These are phyloP conservation scores for Monochamus saltuarius DNA, from an alignment of 1,140 invertebrate genomes.

Conservation along the genomic window DNA sequence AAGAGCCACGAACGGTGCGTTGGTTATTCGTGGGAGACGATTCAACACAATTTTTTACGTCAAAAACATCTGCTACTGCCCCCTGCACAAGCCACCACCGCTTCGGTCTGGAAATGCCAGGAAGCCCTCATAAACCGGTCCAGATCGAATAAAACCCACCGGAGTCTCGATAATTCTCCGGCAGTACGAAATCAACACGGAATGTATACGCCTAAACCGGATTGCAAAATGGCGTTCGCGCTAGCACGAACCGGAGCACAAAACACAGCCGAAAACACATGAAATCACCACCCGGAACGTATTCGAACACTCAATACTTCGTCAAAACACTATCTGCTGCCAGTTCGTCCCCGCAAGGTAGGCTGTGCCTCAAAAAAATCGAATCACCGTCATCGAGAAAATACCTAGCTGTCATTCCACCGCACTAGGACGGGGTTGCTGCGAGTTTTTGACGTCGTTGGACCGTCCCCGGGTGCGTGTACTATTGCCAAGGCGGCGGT, in stretches of 20 bases:
- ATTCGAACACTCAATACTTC: not conserved
- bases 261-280: slow-evolving; percentile 7
- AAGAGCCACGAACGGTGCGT: too few species aligned
- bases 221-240: slow-evolving; percentile 34
- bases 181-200: not conserved
- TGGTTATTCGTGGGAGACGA: too few species aligned
- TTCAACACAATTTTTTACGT: too few species aligned
- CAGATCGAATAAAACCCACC: too few species aligned
- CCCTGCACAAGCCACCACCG: too few species aligned
- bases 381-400: not conserved
- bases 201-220: slow-evolving; percentile 35
- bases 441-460: not conserved
- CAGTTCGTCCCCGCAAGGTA: not conserved
- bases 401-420: slow-evolving; percentile 7
- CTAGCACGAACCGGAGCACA: slow-evolving; percentile 8
- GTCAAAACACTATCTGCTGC: too few species aligned
- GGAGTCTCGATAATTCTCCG: not conserved
- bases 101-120: too few species aligned
- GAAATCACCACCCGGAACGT: slow-evolving; percentile 3
- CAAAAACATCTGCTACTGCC: too few species aligned
- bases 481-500: not conserved
- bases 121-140: too few species aligned
- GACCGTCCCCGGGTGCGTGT: not conserved
- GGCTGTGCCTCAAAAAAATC: not conserved
- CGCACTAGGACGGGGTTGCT: not conserved